Conservation (phyloP, 2,797 vertebrate genomes). For the Eremophila alpestris region DNA sequence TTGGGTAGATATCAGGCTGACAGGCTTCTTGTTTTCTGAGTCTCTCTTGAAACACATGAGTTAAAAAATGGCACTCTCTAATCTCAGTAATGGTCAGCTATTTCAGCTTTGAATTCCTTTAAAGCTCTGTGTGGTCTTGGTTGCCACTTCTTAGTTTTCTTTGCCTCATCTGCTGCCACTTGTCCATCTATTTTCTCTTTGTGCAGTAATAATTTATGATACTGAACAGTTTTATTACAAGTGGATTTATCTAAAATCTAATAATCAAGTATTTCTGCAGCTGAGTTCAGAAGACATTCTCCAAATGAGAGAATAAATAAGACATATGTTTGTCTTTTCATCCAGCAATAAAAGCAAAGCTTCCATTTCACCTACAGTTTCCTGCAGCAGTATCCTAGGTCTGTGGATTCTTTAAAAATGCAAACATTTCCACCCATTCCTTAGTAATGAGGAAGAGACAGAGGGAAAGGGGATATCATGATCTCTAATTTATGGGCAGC, state of each 20-base stretch:
- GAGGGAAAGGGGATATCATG: constrained; percentile 14
- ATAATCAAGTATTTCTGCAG: not conserved
- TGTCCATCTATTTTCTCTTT: not conserved
- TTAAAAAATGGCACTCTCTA: not conserved
- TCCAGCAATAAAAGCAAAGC: not conserved
- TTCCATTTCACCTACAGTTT: not conserved
- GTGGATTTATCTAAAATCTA: not conserved
- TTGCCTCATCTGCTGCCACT: not conserved
- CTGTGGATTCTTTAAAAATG: constrained; percentile 42
- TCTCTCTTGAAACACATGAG: not conserved
- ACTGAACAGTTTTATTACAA: not conserved
- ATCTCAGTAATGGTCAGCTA: not conserved
- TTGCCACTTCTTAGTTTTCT: not conserved
- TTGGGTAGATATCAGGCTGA: not conserved
- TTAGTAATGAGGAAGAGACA: constrained; percentile 28
- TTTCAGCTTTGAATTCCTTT: not conserved
- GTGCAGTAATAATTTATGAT: not conserved
- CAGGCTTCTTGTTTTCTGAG: not conserved
- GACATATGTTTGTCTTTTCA: not conserved
- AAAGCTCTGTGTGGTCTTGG: not conserved
- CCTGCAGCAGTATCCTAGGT: not conserved
- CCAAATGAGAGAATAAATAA: not conserved
- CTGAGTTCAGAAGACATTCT: not conserved
- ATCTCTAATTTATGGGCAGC: constrained; percentile 33
- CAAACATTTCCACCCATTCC: constrained; percentile 42